phyloP scores from a whole-genome alignment of 1,140 invertebrate genomes.

The Trichonephila clavipes region DNA sequence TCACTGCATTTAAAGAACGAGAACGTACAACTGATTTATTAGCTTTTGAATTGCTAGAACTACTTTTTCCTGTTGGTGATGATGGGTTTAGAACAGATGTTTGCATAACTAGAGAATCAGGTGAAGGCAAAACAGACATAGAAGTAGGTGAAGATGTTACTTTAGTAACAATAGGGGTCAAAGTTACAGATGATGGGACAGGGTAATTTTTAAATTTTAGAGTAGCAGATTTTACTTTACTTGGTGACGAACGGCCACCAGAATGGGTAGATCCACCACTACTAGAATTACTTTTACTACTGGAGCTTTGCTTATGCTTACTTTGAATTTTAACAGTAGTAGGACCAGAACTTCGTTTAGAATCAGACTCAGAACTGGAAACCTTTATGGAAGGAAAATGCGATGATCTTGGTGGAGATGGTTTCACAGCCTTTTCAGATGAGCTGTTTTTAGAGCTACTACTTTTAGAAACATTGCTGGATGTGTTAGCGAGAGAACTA shows the following conservation, averaged over 20 bases:
- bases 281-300: conserved; percentile 65
- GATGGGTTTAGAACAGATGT: conserved; percentile 50
- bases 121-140: conserved; percentile 44
- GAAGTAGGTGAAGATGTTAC: conserved; percentile 38
- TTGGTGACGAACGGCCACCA: conserved; percentile 76
- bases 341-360: conserved; percentile 34
- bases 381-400: conserved; percentile 50
- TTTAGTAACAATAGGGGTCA: conserved; percentile 55
- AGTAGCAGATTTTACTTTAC: conserved; percentile 75
- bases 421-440: conserved; percentile 63
- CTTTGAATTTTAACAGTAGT: conserved; percentile 67
- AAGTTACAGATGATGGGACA: conserved; percentile 62
- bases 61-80: conserved; percentile 58
- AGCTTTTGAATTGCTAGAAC: conserved; percentile 72
- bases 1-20: conserved; percentile 90
- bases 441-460: conserved; percentile 58
- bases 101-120: conserved; percentile 46
- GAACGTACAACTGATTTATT: conserved; percentile 80
- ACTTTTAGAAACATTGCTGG: conserved; percentile 39
- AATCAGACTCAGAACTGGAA: conserved; percentile 51
- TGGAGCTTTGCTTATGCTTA: conserved; percentile 74
- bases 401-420: conserved; percentile 65
- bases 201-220: conserved; percentile 77
- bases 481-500: conserved; percentile 31
- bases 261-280: conserved; percentile 62